These are phyloP conservation scores for Epinephelus moara DNA, from an alignment of 2,113 vertebrate genomes.

Conservation along the genomic window DNA sequence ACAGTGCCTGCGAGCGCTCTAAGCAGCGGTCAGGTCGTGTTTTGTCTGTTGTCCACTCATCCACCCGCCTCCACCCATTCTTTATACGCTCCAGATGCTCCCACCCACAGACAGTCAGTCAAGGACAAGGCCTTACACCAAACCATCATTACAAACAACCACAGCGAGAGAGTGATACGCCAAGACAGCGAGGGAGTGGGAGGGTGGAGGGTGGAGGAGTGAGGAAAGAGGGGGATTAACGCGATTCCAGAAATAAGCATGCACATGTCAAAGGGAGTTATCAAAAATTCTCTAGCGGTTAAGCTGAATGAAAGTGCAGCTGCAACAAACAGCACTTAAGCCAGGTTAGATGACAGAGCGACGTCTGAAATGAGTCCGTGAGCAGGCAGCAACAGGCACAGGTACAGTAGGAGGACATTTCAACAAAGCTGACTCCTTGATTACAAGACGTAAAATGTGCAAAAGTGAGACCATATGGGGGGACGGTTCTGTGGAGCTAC, in stretches of 20 bases:
- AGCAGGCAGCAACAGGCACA: slow-evolving; percentile 67
- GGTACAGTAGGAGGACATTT: slow-evolving; percentile 18
- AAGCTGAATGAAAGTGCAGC: slow-evolving; percentile 67
- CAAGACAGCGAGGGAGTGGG: slow-evolving; percentile 53
- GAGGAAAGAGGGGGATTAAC: slow-evolving; percentile 75
- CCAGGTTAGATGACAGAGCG: slow-evolving; percentile 57
- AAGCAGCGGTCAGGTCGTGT: slow-evolving; percentile 46
- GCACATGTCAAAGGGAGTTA: slow-evolving; percentile 74
- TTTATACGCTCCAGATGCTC: slow-evolving; percentile 80
- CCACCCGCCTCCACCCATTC: slow-evolving; percentile 60
- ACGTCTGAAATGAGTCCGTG: slow-evolving; percentile 7
- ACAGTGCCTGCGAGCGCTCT: slow-evolving; percentile 38
- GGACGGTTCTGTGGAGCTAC: not conserved
- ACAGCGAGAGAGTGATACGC: slow-evolving; percentile 68
- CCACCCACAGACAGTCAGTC: slow-evolving; percentile 72
- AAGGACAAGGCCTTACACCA: slow-evolving; percentile 61
- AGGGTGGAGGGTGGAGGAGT: slow-evolving; percentile 32
- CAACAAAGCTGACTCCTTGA: slow-evolving; percentile 15
- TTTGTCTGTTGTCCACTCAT: slow-evolving; percentile 70
- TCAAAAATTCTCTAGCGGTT: slow-evolving; percentile 59
- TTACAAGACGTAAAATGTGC: not conserved
- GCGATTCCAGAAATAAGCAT: slow-evolving; percentile 80
- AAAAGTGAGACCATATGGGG: not conserved
- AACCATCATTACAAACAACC: slow-evolving; percentile 78
- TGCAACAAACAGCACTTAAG: slow-evolving; percentile 64